Percentiles rank a stretch among this genome's conserved stretches.
These are phyloP conservation scores for Pogonocichla stellata DNA, from an alignment of 2,113 vertebrate species.

Conservation along the genomic window DNA sequence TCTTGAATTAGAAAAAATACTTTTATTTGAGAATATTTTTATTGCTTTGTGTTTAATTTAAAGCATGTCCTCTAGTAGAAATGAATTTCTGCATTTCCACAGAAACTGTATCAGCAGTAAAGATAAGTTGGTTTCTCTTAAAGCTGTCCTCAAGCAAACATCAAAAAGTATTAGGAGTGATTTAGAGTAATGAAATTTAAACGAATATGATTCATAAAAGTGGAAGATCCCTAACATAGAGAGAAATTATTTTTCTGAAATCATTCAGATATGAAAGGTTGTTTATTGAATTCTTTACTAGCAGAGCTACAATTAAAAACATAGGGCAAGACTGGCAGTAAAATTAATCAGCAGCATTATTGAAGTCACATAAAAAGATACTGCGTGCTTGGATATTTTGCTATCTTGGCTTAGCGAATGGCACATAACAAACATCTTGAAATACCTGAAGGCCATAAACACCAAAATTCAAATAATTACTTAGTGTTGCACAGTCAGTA, in stretches of 20 bases:
- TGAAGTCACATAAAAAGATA: background rate
- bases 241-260: background rate
- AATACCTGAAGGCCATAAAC: background rate
- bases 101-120: background rate
- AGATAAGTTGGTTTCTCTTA: background rate
- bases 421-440: background rate
- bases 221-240: background rate
- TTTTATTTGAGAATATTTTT: background rate
- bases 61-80: background rate
- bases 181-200: background rate
- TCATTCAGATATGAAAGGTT: background rate
- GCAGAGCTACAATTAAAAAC: background rate
- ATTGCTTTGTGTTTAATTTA: background rate
- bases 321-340: background rate
- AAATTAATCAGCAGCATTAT: background rate
- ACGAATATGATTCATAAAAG: background rate
- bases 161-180: background rate
- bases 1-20: background rate
- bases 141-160: background rate
- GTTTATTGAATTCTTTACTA: background rate
- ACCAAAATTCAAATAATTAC: background rate
- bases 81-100: background rate
- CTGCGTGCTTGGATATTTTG: background rate
- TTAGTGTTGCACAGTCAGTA: background rate
- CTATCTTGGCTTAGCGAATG: background rate